Conservation (phyloP, 2,888 invertebrate genomes). For the Hyppa rectilinea region DNA sequence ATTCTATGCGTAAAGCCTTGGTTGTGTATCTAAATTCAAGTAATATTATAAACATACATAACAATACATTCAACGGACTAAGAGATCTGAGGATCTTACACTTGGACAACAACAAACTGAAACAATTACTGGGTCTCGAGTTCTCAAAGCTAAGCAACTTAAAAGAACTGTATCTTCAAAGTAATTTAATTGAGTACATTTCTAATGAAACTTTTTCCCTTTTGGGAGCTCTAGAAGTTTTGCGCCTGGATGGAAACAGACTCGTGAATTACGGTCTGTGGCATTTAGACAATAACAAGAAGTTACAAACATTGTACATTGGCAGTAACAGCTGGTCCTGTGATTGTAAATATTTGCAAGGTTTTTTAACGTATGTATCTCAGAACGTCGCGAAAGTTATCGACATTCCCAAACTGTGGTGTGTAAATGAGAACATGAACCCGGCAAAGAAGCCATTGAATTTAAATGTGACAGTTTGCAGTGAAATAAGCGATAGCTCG, state of each 20-base stretch:
- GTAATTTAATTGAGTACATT: conserved; percentile 95
- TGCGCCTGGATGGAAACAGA: conserved; percentile 96
- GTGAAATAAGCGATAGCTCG: conserved; percentile 95
- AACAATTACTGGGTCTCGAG: conserved; percentile 94
- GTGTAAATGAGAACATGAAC: conserved; percentile 93
- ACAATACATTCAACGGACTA: conserved; percentile 96
- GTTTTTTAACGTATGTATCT: conserved; percentile 94
- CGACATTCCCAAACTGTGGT: conserved; percentile 94
- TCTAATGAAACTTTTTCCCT: conserved; percentile 95
- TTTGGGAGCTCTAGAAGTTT: conserved; percentile 94
- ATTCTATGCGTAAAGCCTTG: conserved; percentile 87
- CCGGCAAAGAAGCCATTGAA: conserved; percentile 94
- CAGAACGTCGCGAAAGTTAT: conserved; percentile 95
- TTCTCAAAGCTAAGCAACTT: conserved; percentile 95
- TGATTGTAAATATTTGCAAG: conserved; percentile 96
- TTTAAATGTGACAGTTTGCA: conserved; percentile 96
- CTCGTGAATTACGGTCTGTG: conserved; percentile 95
- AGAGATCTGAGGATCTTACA: conserved; percentile 94
- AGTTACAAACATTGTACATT: conserved; percentile 94
- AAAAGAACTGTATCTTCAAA: conserved; percentile 96
- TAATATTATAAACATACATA: conserved; percentile 94
- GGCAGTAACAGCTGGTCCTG: conserved; percentile 97
- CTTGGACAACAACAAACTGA: conserved; percentile 96
- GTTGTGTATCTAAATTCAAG: conserved; percentile 96
- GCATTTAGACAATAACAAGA: conserved; percentile 93